phyloP scores from a whole-genome alignment of 2,888 invertebrate species.

The Celastrina argiolus region DNA sequence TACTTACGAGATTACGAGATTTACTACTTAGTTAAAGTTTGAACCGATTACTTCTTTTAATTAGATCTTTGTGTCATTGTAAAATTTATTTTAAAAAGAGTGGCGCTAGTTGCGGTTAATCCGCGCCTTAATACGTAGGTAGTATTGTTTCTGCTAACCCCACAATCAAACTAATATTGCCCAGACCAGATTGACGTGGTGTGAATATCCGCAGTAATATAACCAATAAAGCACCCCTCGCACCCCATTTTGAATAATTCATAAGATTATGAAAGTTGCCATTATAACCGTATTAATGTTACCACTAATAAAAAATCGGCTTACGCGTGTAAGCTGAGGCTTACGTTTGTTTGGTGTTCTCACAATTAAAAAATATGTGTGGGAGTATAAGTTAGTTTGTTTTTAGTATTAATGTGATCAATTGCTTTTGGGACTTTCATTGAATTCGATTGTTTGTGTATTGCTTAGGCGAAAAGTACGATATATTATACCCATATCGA shows the following conservation, averaged over 20 bases:
- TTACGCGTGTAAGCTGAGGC: slow-evolving; percentile 62
- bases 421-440: neutral
- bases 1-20: no score
- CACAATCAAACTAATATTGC: no score
- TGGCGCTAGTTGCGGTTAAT: no score
- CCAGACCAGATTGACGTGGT: neutral
- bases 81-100: no score
- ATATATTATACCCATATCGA: no score
- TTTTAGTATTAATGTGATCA: slow-evolving; percentile 2
- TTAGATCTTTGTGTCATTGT: no score
- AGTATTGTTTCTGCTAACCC: no score
- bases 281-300: slow-evolving; percentile 29
- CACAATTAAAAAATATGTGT: slow-evolving; percentile 39
- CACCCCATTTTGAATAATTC: slow-evolving; percentile 19
- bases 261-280: slow-evolving; percentile 42
- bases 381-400: neutral
- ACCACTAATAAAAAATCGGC: slow-evolving; percentile 72
- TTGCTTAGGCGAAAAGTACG: no score
- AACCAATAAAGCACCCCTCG: slow-evolving; percentile 1
- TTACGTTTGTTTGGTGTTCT: slow-evolving; percentile 66
- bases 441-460: neutral
- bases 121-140: no score
- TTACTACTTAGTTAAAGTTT: no score
- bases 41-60: no score
- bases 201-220: neutral